Conservation (phyloP, 2,888 invertebrate species). For the Iphiclides podalirius region DNA sequence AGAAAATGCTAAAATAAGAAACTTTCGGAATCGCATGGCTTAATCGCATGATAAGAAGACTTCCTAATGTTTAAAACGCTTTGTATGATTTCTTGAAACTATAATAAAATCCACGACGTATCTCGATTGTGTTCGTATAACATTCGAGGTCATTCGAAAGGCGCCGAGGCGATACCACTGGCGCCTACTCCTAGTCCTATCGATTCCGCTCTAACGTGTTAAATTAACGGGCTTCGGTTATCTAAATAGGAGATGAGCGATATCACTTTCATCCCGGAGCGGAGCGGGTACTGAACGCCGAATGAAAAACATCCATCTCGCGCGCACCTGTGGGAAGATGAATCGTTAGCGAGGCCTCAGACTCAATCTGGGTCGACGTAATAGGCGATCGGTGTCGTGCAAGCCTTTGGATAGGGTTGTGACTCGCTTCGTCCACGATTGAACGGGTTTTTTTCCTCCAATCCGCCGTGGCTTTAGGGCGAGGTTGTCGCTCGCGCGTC, state of each 20-base stretch:
- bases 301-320: background rate
- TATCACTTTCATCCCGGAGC: constrained; percentile 11
- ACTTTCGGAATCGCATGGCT: too few species aligned
- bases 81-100: constrained; percentile 11
- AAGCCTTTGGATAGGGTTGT: constrained; percentile 49
- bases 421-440: constrained; percentile 63
- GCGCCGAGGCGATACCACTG: constrained; percentile 6
- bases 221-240: constrained; percentile 2
- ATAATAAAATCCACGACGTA: constrained; percentile 11
- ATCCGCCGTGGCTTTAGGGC: constrained; percentile 53
- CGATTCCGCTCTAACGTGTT: constrained; percentile 9
- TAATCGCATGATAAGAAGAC: too few species aligned
- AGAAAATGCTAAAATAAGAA: too few species aligned
- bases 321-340: constrained; percentile 21
- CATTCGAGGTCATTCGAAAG: constrained; percentile 23
- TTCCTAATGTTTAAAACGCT: constrained; percentile 18
- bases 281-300: background rate
- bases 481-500: constrained; percentile 51
- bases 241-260: constrained; percentile 1
- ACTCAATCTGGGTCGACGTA: constrained; percentile 60
- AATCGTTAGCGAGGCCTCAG: constrained; percentile 23
- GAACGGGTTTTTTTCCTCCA: constrained; percentile 62
- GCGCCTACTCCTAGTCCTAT: constrained; percentile 2
- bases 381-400: constrained; percentile 52
- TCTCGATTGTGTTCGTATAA: constrained; percentile 19